Conservation (phyloP, 2,113 vertebrate genomes). For the Vicugna pacos region DNA sequence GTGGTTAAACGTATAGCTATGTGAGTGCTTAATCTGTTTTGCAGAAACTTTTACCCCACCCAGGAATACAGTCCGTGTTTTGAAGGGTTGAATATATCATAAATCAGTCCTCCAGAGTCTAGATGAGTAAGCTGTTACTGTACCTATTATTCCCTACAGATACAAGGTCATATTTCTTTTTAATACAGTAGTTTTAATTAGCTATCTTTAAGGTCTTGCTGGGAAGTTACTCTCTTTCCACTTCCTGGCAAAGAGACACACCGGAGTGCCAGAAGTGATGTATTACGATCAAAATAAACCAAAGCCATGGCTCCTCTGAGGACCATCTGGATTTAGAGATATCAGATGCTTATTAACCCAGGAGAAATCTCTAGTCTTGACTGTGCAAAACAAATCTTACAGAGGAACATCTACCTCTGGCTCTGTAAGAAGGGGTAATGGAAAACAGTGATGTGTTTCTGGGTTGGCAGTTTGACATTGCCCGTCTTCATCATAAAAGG, state of each 20-base stretch:
- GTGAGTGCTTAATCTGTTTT: neutral
- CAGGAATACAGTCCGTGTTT: neutral
- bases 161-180: neutral
- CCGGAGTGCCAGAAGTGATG: neutral
- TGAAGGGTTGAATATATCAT: neutral
- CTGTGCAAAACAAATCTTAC: neutral
- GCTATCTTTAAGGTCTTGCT: neutral
- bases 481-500: neutral
- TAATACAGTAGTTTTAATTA: slow-evolving; percentile 39
- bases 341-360: neutral
- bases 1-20: neutral
- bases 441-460: slow-evolving; percentile 17
- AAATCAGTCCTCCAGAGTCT: slow-evolving; percentile 16
- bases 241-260: neutral
- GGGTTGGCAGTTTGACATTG: neutral
- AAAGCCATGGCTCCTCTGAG: neutral
- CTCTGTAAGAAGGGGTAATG: neutral
- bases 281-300: neutral
- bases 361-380: neutral
- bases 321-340: neutral
- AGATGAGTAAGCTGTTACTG: neutral
- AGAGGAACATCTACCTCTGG: neutral
- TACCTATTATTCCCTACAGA: neutral
- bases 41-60: neutral
- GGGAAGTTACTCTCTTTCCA: slow-evolving; percentile 13